A percentile compares a stretch with the other conserved stretches of the same genome.
Conservation (phyloP, 2,113 vertebrate genomes). For the Ptilorrhoa leucosticta region DNA sequence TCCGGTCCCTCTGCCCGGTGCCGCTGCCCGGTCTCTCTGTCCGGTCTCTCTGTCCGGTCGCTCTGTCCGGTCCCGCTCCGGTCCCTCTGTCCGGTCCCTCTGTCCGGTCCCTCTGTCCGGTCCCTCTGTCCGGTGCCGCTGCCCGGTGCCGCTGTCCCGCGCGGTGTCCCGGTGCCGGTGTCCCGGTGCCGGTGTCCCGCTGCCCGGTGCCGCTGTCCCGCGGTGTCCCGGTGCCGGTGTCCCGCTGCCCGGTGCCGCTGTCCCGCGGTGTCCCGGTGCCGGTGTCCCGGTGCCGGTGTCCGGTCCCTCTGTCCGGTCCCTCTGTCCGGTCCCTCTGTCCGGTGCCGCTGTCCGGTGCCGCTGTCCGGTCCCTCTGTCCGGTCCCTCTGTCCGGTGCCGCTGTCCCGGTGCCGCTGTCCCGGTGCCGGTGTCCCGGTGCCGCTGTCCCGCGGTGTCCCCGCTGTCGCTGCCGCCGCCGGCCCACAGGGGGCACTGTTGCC, state of each 20-base stretch:
- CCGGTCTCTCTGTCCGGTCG: no score
- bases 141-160: neutral
- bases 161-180: neutral
- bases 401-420: neutral
- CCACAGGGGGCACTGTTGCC: neutral
- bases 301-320: neutral
- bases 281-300: no score
- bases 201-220: neutral
- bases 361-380: no score
- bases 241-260: neutral
- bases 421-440: neutral
- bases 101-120: no score
- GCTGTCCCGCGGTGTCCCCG: neutral
- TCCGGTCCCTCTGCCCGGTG: no score
- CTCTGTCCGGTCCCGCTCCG: no score
- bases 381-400: neutral
- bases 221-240: no score
- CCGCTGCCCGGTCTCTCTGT: no score
- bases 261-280: no score
- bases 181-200: neutral
- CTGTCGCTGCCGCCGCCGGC: neutral
- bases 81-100: no score
- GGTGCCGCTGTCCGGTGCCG: neutral
- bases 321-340: no score
- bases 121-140: no score